A percentile compares a stretch with the other conserved stretches of the same genome.
These are phyloP conservation scores for Anguilla japonica DNA, from an alignment of 2,113 vertebrate species.

Conservation along the genomic window DNA sequence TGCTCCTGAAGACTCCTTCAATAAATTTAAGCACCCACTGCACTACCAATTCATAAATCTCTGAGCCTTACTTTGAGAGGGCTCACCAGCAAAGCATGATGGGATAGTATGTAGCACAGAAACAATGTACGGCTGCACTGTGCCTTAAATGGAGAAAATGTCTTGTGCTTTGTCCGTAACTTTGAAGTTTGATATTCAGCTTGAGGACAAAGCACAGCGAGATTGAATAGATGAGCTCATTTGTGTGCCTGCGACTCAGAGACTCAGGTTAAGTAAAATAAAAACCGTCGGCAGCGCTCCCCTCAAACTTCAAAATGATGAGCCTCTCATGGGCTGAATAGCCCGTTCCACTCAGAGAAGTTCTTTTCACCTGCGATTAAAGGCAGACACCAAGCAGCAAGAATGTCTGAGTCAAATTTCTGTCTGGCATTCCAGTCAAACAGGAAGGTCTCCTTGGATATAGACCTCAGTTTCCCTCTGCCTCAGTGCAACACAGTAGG, in stretches of 20 bases:
- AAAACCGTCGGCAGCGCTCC: background rate
- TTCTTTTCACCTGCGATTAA: background rate
- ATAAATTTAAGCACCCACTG: background rate
- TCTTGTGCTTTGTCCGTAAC: background rate
- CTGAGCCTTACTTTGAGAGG: background rate
- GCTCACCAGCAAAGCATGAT: background rate
- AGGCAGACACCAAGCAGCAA: background rate
- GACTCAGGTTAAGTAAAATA: background rate
- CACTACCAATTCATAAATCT: background rate
- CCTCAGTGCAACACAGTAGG: background rate
- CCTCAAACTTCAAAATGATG: no score
- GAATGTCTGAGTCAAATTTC: background rate
- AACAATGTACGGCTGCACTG: background rate
- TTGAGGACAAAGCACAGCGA: background rate
- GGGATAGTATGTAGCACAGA: background rate
- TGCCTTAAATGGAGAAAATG: background rate
- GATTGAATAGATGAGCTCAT: background rate
- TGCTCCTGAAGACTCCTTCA: background rate
- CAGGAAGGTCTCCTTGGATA: background rate
- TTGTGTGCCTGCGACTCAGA: background rate
- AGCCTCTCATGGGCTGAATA: background rate
- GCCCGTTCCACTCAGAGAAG: background rate
- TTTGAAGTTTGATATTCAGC: background rate
- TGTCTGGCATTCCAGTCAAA: background rate
- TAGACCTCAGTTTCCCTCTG: background rate